Conservation (phyloP, 2,797 vertebrate species). For the Alfaro cultratus region DNA sequence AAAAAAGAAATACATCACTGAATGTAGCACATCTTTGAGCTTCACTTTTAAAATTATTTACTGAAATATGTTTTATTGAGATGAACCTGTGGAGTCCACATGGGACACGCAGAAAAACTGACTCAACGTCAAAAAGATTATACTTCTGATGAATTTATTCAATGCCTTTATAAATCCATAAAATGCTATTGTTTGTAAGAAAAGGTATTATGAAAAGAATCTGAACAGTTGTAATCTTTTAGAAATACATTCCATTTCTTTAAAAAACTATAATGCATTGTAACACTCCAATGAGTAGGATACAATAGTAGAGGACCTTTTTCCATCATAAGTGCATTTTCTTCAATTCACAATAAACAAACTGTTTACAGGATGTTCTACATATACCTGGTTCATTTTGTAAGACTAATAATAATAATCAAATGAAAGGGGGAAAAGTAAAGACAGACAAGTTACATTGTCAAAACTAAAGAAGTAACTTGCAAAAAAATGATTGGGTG, state of each 20-base stretch:
- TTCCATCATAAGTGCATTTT: slow-evolving; percentile 61
- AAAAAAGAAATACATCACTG: neutral
- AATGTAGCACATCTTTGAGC: neutral
- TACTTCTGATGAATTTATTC: slow-evolving; percentile 79
- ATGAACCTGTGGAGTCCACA: neutral
- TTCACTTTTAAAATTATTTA: neutral
- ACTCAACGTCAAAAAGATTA: neutral
- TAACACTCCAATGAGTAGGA: slow-evolving; percentile 52
- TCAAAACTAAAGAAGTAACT: slow-evolving; percentile 15
- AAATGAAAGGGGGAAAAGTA: slow-evolving; percentile 19
- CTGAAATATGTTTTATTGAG: neutral
- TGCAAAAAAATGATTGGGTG: neutral
- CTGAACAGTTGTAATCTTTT: slow-evolving; percentile 66
- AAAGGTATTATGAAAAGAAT: slow-evolving; percentile 67
- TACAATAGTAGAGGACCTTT: slow-evolving; percentile 50
- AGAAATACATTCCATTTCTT: slow-evolving; percentile 81
- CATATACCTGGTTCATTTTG: slow-evolving; percentile 32
- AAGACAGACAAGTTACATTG: slow-evolving; percentile 9
- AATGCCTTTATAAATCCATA: slow-evolving; percentile 79
- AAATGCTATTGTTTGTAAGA: slow-evolving; percentile 74
- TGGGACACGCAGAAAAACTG: neutral
- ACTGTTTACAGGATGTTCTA: slow-evolving; percentile 37
- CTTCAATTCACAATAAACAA: slow-evolving; percentile 39
- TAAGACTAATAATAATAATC: slow-evolving; percentile 30
- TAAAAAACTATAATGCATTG: slow-evolving; percentile 66